Base-by-base conservation (phyloP, 2,797 vertebrate species). In the Eleutherodactylus coqui region DNA sequence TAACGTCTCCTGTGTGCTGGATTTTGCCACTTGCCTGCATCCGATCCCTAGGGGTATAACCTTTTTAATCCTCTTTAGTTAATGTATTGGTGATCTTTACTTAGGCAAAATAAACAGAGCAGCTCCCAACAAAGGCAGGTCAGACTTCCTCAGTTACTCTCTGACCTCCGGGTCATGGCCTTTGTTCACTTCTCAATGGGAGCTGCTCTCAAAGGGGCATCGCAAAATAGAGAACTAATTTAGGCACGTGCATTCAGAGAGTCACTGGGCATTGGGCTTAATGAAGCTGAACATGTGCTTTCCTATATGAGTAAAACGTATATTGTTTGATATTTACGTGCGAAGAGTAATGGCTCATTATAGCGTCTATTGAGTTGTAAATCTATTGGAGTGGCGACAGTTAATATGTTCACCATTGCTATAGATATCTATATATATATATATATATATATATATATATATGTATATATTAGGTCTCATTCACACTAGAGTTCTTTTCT, bases 51-150 rank as follows among this genome's bases (percentile, higher is more conserved):
- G 93, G 94, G 96, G 95, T 94, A 93, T 93, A 92, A 96, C 96
- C 94, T 93, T 92, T 94, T 93, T 97, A 97, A 98, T 98, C 96
- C 95, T 94, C 94, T 95, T 97, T 96, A 97, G 96, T 96, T 96
- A 94, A 96, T 96, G 95, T 96, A 94, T 95, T 95, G 90, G 93
- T 95, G 96, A 96, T 96, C 96, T 97, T 95, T 95, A 95, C 95
- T 96, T 95, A 93, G 93, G 96, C 96, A 96, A 96, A 97, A 96
- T 96, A 97, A 98, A 98, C 97, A 97, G 93, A 87, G 92, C 90
- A 92, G 90, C 90, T 91, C 84, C 86, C 92, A 90, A 97, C 95
- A 97, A 96, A 96, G 94, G 93, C 88, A 94, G 92, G 93, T 93
- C 95, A 92, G 94, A 90, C 94, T 93, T 96, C 95, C 96, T 93